Evolutionary conservation across 2,797 vertebrate species (phyloP).

Genomic region (Aselliscus stoliczkanus): DNA sequence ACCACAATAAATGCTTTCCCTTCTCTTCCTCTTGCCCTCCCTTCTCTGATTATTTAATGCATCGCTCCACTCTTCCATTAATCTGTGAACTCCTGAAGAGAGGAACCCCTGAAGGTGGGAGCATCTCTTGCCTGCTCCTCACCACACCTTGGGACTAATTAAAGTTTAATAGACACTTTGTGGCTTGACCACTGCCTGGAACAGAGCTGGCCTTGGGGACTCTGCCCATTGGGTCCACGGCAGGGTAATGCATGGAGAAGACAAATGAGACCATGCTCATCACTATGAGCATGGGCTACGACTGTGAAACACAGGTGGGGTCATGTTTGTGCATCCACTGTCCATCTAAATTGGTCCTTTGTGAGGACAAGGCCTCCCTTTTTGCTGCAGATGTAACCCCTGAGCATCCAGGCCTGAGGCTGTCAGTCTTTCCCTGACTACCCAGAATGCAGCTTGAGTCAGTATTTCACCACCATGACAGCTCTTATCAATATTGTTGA

Average conservation of each 20-base stretch:
- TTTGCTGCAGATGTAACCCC: not conserved
- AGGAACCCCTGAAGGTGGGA: not conserved
- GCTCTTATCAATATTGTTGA: not conserved
- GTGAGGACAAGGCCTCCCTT: not conserved
- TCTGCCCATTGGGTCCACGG: not conserved
- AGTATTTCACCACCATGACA: not conserved
- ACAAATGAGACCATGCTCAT: not conserved
- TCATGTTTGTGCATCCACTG: not conserved
- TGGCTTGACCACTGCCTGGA: not conserved
- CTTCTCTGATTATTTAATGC: not conserved
- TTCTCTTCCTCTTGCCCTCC: not conserved
- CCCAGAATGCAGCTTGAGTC: no score
- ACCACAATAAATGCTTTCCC: not conserved
- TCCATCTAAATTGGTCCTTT: not conserved
- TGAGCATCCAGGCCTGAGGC: not conserved
- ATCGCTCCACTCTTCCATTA: not conserved
- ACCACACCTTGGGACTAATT: not conserved
- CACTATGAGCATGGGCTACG: fast-evolving
- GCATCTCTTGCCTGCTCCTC: not conserved
- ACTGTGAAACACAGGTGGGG: not conserved
- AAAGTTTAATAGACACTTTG: not conserved
- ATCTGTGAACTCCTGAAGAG: not conserved
- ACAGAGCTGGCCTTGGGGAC: not conserved
- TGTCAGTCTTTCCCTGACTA: not conserved
- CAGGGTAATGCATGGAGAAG: not conserved